Conservation (phyloP, 1,140 invertebrate species). For the Aphelenchoides fujianensis region DNA sequence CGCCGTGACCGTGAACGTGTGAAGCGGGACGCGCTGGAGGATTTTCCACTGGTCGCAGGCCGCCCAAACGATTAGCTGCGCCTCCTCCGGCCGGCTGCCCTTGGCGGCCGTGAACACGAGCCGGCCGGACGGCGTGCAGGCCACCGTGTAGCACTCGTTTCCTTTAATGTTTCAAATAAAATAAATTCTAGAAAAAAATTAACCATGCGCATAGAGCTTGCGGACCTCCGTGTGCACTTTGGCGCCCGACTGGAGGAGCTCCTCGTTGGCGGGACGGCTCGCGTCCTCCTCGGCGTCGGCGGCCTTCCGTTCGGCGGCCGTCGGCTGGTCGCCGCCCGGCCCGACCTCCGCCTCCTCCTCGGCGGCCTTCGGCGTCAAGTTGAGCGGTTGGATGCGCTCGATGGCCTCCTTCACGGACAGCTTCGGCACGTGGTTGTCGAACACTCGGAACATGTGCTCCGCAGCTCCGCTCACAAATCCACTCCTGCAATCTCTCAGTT, state of each 20-base stretch:
- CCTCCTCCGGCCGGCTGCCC: conserved; percentile 15
- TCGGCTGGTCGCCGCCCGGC: not conserved
- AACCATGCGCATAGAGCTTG: conserved; percentile 21
- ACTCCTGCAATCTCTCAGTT: not conserved
- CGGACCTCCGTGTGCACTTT: conserved; percentile 1
- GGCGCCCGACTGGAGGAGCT: conserved; percentile 17
- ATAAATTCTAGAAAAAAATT: too few relatives aligned
- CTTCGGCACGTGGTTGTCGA: not conserved
- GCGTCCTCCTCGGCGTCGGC: not conserved
- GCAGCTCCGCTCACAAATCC: not conserved
- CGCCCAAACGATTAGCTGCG: conserved; percentile 21
- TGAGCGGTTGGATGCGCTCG: conserved; percentile 21
- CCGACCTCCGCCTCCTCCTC: not conserved
- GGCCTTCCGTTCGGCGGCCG: not conserved
- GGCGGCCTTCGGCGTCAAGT: conserved; percentile 11
- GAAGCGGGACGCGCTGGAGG: not conserved
- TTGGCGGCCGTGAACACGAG: conserved; percentile 20
- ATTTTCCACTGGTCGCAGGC: conserved; percentile 9
- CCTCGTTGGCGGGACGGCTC: not conserved
- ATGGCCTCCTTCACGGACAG: not conserved
- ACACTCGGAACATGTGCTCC: conserved; percentile 22
- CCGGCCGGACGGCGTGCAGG: not conserved
- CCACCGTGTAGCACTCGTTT: conserved; percentile 14
- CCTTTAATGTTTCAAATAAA: too few relatives aligned
- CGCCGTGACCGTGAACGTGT: conserved; percentile 1